These are phyloP conservation scores for Drosophila rufa DNA, from an alignment of 1,140 invertebrate genomes.

Conservation along the genomic window DNA sequence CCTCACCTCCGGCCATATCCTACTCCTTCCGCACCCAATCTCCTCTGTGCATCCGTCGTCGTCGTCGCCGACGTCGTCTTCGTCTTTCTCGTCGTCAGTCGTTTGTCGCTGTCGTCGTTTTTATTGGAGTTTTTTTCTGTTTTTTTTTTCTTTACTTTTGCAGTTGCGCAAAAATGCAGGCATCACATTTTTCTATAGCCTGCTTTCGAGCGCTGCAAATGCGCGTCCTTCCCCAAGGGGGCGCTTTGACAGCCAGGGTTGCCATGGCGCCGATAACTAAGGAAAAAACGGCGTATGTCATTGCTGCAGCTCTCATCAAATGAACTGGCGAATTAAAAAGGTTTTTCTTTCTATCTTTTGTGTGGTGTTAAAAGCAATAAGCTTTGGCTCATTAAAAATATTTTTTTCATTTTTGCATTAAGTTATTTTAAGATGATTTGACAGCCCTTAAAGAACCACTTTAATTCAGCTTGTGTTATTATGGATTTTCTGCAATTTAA, in stretches of 20 bases:
- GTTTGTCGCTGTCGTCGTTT: conserved; percentile 23
- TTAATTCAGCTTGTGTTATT: neutral
- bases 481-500: no score
- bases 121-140: conserved; percentile 20
- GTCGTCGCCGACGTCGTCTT: conserved; percentile 27
- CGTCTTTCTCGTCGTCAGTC: conserved; percentile 42
- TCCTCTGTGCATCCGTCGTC: conserved; percentile 26
- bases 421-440: neutral
- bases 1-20: conserved; percentile 30
- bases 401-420: neutral
- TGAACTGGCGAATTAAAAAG: conserved; percentile 7
- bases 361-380: neutral
- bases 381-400: conserved; percentile 6
- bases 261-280: conserved; percentile 47
- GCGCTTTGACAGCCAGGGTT: conserved; percentile 55
- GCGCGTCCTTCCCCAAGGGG: conserved; percentile 26
- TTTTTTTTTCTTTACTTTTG: conserved; percentile 30
- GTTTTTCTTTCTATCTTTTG: neutral
- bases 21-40: no score
- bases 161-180: conserved; percentile 63
- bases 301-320: conserved; percentile 11
- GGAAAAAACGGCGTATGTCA: conserved; percentile 1
- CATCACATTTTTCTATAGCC: conserved; percentile 61
- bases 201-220: conserved; percentile 53
- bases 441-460: no score